Percentiles rank a stretch among this genome's conserved stretches.
Evolutionary conservation across 2,797 vertebrate species (phyloP).

Genomic region (Tenualosa thibaudeaui): DNA sequence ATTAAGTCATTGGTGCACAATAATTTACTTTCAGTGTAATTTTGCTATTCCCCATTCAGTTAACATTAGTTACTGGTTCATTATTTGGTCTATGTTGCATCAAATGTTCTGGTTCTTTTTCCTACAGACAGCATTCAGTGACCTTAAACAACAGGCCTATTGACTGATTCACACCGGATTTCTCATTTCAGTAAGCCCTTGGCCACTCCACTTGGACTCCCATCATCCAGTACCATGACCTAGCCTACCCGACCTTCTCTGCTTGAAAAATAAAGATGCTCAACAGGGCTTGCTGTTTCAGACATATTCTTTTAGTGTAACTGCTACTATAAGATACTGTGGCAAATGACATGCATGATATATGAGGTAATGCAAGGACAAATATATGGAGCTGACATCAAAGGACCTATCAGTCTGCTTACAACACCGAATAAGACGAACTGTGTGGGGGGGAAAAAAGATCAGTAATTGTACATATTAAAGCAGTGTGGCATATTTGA

Average conservation of each 20-base stretch:
- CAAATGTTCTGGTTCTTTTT: too few relatives aligned
- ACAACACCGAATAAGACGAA: background rate
- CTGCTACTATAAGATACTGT: background rate
- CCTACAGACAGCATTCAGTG: too few relatives aligned
- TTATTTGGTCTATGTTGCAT: too few relatives aligned
- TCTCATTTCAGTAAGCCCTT: background rate
- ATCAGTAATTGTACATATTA: constrained; percentile 7
- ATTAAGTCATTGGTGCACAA: too few relatives aligned
- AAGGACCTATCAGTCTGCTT: background rate
- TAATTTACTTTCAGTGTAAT: too few relatives aligned
- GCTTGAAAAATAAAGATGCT: background rate
- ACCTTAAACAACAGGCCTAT: too few relatives aligned
- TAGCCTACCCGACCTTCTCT: background rate
- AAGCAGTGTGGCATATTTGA: constrained; percentile 8
- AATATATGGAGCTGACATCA: background rate
- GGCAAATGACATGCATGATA: background rate
- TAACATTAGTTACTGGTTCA: too few relatives aligned
- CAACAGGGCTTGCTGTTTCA: background rate
- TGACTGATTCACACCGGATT: too few relatives aligned
- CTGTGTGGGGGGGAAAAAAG: too few relatives aligned
- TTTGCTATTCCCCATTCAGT: too few relatives aligned
- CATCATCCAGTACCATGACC: background rate
- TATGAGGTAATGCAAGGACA: background rate
- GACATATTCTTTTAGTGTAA: background rate
- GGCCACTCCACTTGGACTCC: background rate